Evolutionary conservation across 2,888 invertebrate species (phyloP).

Genomic region (Laspeyria flexula): DNA sequence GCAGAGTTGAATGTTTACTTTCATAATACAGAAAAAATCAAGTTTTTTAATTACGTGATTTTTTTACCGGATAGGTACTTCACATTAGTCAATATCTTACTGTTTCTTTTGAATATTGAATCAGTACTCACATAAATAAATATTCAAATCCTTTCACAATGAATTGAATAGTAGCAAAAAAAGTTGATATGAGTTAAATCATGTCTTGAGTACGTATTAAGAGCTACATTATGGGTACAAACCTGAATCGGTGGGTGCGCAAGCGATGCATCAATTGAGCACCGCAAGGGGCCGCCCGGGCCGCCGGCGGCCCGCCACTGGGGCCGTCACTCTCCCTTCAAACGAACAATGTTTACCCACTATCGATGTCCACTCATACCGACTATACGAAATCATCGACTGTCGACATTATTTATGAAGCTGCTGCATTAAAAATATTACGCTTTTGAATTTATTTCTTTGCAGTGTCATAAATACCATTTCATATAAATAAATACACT

Average conservation of each 20-base stretch:
- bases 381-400: constrained; percentile 43
- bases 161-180: constrained; percentile 46
- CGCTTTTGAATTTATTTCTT: constrained; percentile 8
- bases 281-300: constrained; percentile 76
- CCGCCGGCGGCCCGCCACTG: constrained; percentile 67
- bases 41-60: too few relatives aligned
- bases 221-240: constrained; percentile 52
- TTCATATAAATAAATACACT: background rate
- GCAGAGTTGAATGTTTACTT: too few relatives aligned
- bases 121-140: constrained; percentile 35
- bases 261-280: constrained; percentile 81
- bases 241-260: constrained; percentile 61
- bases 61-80: too few relatives aligned
- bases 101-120: background rate
- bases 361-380: constrained; percentile 51
- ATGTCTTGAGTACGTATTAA: constrained; percentile 44
- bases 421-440: constrained; percentile 8
- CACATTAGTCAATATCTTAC: background rate
- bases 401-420: constrained; percentile 35
- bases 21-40: too few relatives aligned
- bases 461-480: constrained; percentile 1
- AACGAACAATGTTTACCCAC: constrained; percentile 50
- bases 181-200: constrained; percentile 42
- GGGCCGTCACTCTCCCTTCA: constrained; percentile 58
- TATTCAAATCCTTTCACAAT: constrained; percentile 30